These are phyloP conservation scores for Drosophila hamatofila DNA, from an alignment of 2,888 invertebrate species.

Conservation along the genomic window DNA sequence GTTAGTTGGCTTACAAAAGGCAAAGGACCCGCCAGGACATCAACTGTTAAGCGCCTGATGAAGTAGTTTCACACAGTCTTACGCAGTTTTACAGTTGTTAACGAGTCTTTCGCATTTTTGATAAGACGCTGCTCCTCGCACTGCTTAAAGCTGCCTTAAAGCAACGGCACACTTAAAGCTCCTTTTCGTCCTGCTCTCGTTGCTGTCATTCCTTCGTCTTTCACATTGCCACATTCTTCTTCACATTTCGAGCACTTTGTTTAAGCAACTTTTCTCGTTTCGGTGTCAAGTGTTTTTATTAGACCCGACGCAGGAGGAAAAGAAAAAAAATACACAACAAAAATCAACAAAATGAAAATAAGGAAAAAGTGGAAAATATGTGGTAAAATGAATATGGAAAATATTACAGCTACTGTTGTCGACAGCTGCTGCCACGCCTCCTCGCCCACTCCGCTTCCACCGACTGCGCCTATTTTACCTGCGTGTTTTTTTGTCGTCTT, in stretches of 20 bases:
- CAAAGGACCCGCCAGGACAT: conserved; percentile 15
- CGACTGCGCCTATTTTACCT: conserved; percentile 40
- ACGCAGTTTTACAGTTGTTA: conserved; percentile 17
- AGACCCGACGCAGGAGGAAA: conserved; percentile 37
- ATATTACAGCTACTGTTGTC: conserved; percentile 42
- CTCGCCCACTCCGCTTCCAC: not conserved
- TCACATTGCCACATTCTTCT: conserved; percentile 22
- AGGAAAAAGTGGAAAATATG: conserved; percentile 29
- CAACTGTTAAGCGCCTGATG: conserved; percentile 34
- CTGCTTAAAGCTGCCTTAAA: conserved; percentile 11
- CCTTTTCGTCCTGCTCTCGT: not conserved
- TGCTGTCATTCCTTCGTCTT: not conserved
- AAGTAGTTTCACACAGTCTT: conserved; percentile 24
- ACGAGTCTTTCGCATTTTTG: conserved; percentile 7
- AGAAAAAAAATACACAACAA: not conserved
- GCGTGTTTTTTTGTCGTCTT: conserved; percentile 6
- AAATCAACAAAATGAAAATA: conserved; percentile 10
- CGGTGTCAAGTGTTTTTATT: conserved; percentile 75
- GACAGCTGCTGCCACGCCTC: conserved; percentile 40
- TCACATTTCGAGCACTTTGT: conserved; percentile 49
- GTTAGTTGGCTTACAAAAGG: conserved; percentile 21
- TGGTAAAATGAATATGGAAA: conserved; percentile 24
- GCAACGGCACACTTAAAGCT: conserved; percentile 23
- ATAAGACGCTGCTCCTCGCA: not conserved
- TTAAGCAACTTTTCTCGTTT: conserved; percentile 67